Evolutionary conservation across 2,888 invertebrate genomes (phyloP), one percentile per base, ranked within the genome.

Genomic region (Yponomeuta plumbellus): DNA sequence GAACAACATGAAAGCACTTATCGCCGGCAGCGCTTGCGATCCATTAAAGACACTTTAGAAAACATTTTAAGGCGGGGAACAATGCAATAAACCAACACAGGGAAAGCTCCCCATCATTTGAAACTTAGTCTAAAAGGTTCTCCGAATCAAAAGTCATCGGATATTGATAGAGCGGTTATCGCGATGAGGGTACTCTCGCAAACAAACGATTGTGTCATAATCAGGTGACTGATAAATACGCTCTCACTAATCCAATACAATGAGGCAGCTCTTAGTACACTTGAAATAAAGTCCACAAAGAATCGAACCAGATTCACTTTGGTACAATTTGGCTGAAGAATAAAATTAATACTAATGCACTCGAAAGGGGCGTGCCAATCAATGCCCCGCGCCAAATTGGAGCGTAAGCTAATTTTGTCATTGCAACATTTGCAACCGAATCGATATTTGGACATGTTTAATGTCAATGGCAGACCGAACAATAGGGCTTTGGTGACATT

Each of bases 41-140:
- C 83, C 86, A 85, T 88, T 87, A 86, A 80, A 81, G 82, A 84
- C 85, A 86, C 89, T 88, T 86, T 79, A 83, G 80, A 78, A 76
- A 65, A 80, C 81, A 83, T 85, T 87, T 75, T 81, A 86, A 85
- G 80, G 83, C 17, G 80, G 78, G 73, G 77, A 74, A 75, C 75
- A 80, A 78, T 79, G 79, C 79, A 75, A 74, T 76, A 78, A 80
- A 78, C 80, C 80, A 80, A 76, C 77, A 76, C 77, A 75, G 72
- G 71, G 71, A 74, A 81, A 77, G 74, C 81, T 76, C 78, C 44
- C 17, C 5, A 52, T 17, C 13, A 2, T 13, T 17, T 52, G 44
- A 52, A 52, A 52, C 44, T 52, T 52, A 52, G 44, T 17, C 21
- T 59, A 59, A 21, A 59, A 21, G 11, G 59, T 10, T 22, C 11